These are phyloP conservation scores for Malacoraja senta DNA, from an alignment of 2,797 vertebrate species.

Conservation along the genomic window DNA sequence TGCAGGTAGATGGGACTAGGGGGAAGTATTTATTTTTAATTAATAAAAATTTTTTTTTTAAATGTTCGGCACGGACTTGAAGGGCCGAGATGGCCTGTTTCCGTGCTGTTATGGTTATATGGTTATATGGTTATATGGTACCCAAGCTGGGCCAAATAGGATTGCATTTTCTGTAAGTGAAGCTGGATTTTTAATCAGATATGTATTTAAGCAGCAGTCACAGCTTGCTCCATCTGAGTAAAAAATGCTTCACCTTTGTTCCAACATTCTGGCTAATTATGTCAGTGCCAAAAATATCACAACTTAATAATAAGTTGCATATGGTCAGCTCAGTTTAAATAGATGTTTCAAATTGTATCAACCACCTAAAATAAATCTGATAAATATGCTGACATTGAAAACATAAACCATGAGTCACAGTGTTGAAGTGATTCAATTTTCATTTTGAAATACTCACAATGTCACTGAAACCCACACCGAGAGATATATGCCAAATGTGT, in stretches of 20 bases:
- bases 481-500: slow-evolving; percentile 4
- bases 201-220: background rate
- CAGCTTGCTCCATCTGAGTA: background rate
- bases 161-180: background rate
- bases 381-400: background rate
- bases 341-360: background rate
- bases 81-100: too few species aligned
- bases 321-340: background rate
- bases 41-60: too few species aligned
- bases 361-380: background rate
- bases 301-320: background rate
- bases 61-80: too few species aligned
- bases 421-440: background rate
- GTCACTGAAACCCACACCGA: background rate
- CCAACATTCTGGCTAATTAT: background rate
- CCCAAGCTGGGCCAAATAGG: background rate
- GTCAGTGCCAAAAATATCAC: background rate
- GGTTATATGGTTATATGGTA: too few species aligned
- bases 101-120: too few species aligned
- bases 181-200: background rate
- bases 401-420: background rate
- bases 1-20: too few species aligned
- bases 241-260: background rate
- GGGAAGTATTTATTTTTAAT: too few species aligned
- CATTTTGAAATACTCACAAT: background rate